Evolutionary conservation across 2,113 vertebrate species (phyloP).

Genomic region (Arothron firmamentum): DNA sequence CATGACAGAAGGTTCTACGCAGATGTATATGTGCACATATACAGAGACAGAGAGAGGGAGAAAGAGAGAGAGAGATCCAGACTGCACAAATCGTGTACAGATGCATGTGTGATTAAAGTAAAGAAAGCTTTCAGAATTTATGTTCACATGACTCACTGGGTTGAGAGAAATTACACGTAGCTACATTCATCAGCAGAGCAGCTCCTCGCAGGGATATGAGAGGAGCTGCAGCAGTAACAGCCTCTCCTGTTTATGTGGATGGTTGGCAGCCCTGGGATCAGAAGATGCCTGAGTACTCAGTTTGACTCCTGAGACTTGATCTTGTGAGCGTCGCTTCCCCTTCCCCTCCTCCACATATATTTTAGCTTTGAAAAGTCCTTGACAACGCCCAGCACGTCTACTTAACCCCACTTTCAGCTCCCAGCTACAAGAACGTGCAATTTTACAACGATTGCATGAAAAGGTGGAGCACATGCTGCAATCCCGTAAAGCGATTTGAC

Average conservation of each 20-base stretch:
- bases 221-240: slow-evolving; percentile 3
- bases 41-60: slow-evolving; percentile 9
- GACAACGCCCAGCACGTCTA: slow-evolving; percentile 43
- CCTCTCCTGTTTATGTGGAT: slow-evolving; percentile 20
- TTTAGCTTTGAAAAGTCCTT: slow-evolving; percentile 37
- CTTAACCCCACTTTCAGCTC: slow-evolving; percentile 59
- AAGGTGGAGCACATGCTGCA: slow-evolving; percentile 8
- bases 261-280: slow-evolving; percentile 23
- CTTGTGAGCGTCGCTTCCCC: slow-evolving; percentile 10
- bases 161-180: slow-evolving; percentile 9
- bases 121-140: slow-evolving; percentile 8
- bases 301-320: slow-evolving; percentile 46
- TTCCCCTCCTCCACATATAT: slow-evolving; percentile 7
- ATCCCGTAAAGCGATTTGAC: slow-evolving; percentile 22
- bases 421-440: slow-evolving; percentile 21
- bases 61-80: slow-evolving; percentile 1
- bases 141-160: slow-evolving; percentile 11
- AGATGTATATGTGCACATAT: slow-evolving; percentile 43
- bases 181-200: slow-evolving; percentile 5
- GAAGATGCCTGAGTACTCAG: slow-evolving; percentile 32
- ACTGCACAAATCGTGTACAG: slow-evolving; percentile 8
- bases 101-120: slow-evolving; percentile 33
- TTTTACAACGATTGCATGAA: slow-evolving; percentile 45
- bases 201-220: not conserved
- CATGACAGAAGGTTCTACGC: slow-evolving; percentile 64